A percentile compares a stretch with the other conserved stretches of the same genome.
phyloP scores from a whole-genome alignment of 2,113 vertebrate genomes.

The Petaurus breviceps region DNA sequence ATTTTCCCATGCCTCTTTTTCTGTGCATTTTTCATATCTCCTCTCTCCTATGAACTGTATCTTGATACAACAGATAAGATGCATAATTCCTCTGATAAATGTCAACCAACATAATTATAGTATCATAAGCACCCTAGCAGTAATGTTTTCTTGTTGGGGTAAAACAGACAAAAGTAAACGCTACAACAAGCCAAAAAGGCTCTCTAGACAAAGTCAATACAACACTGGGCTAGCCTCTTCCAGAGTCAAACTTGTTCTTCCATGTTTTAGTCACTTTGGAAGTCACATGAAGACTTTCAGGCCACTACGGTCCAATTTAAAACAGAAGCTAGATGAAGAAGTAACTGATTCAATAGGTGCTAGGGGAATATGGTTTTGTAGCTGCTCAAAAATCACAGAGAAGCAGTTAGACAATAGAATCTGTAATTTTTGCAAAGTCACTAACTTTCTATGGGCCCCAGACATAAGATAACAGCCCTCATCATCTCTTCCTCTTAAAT shows the following conservation, averaged over 20 bases:
- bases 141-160: background rate
- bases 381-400: slow-evolving; percentile 80
- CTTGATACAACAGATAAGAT: background rate
- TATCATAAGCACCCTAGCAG: background rate
- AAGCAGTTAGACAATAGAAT: slow-evolving; percentile 78
- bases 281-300: background rate
- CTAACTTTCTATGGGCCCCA: slow-evolving; percentile 80
- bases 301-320: slow-evolving; percentile 25
- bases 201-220: background rate
- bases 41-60: background rate
- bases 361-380: background rate
- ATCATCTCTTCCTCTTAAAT: slow-evolving; percentile 72
- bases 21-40: background rate
- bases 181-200: background rate
- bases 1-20: background rate
- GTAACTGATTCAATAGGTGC: background rate
- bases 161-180: slow-evolving; percentile 20
- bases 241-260: background rate
- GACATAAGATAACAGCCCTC: slow-evolving; percentile 77
- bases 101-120: background rate
- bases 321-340: background rate
- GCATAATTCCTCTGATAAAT: slow-evolving; percentile 1
- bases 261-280: background rate
- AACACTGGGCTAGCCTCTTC: slow-evolving; percentile 10
- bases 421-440: slow-evolving; percentile 75